Evolutionary conservation across 2,888 invertebrate genomes (phyloP), one percentile per base, ranked within the genome.

Genomic region (Scelioninae gen. 2): DNA sequence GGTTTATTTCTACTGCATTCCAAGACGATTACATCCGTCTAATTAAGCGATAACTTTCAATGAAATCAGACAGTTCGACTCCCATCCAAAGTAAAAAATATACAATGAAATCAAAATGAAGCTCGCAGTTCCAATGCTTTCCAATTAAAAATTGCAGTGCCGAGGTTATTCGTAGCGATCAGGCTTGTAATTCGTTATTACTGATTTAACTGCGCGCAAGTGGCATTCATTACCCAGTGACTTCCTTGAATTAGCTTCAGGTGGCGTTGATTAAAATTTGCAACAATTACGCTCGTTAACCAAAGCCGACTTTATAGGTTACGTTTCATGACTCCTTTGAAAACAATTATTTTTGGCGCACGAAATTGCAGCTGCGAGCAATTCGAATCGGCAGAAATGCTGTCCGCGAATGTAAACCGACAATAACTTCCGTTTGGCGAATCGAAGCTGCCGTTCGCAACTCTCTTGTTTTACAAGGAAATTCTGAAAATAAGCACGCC

Each of bases 401-500:
- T 50, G 50, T 55, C 18, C 52, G 64, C 73, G 72, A 73, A 64
- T 53, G 69, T 74, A 76, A 73, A 74, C 75, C 80, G 78, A 77
- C 75, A 58, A 75, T 74, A 74, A 77, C 76, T 77, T 76, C 76
- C 75, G 73, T 73, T 77, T 77, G 74, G 57, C 70, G 61, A 60
- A 70, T 61, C 75, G 75, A 77, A 52, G 19, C 48, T 73, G 67
- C 61, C 33, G n/a, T 48, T 33, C 33, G 7, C 75, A 60, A 75
- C 65, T 74, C 77, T 77, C 41, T 41, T 70, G 78, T 76, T 80
- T 80, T 79, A 82, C 78, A 76, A 65, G 75, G 70, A 69, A 75
- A 43, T 31, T 61, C 81, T 79, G 76, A 48, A 79, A 80, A 78
- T 77, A 77, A 74, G 67, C 45, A 18, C 33, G 13, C 46, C 65